phyloP scores from a whole-genome alignment of 2,888 invertebrate genomes.

The Cerceris rybyensis region DNA sequence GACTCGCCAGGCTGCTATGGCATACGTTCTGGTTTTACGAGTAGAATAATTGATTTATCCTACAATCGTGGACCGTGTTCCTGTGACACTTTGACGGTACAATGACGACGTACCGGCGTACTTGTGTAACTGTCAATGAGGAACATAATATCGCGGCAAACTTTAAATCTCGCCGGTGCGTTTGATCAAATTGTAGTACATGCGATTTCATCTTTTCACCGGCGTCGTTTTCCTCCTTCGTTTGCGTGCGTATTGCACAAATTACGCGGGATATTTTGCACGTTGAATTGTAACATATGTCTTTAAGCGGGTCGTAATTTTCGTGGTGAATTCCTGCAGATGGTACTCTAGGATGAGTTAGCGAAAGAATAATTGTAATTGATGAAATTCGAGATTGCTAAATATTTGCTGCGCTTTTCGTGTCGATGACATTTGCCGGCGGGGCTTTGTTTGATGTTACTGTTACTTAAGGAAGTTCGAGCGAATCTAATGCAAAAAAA shows the following conservation, averaged over 20 bases:
- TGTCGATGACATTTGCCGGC: no score
- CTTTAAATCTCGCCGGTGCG: constrained; percentile 32
- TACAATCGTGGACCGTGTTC: constrained; percentile 22
- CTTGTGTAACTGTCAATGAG: constrained; percentile 42
- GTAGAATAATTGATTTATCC: constrained; percentile 41
- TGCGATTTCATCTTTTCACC: neutral
- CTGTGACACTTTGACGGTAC: constrained; percentile 40
- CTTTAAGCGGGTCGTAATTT: no score
- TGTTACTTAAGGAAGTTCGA: no score
- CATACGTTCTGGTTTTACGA: constrained; percentile 3
- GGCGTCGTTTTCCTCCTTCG: neutral
- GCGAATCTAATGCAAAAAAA: no score
- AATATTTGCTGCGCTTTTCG: no score
- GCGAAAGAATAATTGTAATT: no score
- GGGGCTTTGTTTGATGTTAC: no score
- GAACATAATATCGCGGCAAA: constrained; percentile 28
- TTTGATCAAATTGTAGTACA: constrained; percentile 29
- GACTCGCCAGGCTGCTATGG: neutral
- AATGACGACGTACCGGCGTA: constrained; percentile 36
- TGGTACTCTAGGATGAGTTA: no score
- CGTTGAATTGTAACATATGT: no score
- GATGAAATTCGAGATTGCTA: no score
- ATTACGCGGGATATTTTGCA: neutral
- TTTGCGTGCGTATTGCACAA: no score
- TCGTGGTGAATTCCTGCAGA: no score